Percentiles rank a stretch among this genome's conserved stretches.
Evolutionary conservation across 2,797 vertebrate species (phyloP).

Genomic region (Salarias fasciatus): DNA sequence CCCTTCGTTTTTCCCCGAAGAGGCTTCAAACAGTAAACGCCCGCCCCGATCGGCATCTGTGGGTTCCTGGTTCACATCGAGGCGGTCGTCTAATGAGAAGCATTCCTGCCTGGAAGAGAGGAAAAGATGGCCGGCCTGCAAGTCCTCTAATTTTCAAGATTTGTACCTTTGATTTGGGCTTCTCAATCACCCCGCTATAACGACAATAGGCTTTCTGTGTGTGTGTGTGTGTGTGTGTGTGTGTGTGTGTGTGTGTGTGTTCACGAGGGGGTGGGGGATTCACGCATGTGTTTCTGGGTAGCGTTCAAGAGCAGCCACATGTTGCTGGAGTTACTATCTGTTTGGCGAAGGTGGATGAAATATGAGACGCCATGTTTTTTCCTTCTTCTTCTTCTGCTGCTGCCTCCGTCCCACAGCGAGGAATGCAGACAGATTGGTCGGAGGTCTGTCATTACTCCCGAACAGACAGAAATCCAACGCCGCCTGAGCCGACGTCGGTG

Average conservation of each 20-base stretch:
- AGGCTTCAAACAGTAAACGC: slow-evolving; percentile 31
- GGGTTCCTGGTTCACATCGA: slow-evolving; percentile 53
- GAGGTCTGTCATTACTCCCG: slow-evolving; percentile 38
- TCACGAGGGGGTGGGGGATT: slow-evolving; percentile 53
- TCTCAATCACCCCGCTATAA: slow-evolving; percentile 61
- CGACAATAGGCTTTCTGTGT: slow-evolving; percentile 40
- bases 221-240: slow-evolving; percentile 27
- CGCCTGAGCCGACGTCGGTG: slow-evolving; percentile 25
- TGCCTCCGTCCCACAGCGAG: slow-evolving; percentile 33
- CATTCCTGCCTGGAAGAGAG: slow-evolving; percentile 58
- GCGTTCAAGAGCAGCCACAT: slow-evolving; percentile 73
- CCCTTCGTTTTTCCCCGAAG: slow-evolving; percentile 36
- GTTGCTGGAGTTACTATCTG: slow-evolving; percentile 68
- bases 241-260: slow-evolving; percentile 21
- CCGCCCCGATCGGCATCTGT: slow-evolving; percentile 52
- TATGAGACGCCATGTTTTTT: slow-evolving; percentile 51
- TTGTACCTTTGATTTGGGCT: slow-evolving; percentile 75
- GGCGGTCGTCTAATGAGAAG: slow-evolving; percentile 60
- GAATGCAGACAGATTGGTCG: slow-evolving; percentile 58
- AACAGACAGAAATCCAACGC: slow-evolving; percentile 31
- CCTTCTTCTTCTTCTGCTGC: too few species aligned
- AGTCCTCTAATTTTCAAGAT: slow-evolving; percentile 76
- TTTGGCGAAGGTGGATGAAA: slow-evolving; percentile 63
- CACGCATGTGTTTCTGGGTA: slow-evolving; percentile 73
- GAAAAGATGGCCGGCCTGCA: slow-evolving; percentile 52